These are phyloP conservation scores for Temnothorax unifasciatus DNA, from an alignment of 2,888 invertebrate genomes.

Conservation along the genomic window DNA sequence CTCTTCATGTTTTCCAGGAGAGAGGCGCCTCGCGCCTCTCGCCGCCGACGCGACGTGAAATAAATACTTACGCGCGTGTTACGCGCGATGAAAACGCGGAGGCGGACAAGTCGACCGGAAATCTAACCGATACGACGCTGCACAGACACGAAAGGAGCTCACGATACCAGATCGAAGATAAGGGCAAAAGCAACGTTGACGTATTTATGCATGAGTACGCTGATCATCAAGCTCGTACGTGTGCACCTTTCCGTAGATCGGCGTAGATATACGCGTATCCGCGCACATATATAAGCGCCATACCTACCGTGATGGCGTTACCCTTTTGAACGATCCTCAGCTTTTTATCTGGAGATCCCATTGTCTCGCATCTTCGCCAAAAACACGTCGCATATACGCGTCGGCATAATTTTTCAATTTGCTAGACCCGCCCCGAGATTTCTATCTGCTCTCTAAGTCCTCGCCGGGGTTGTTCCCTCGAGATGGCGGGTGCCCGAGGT, in stretches of 20 bases:
- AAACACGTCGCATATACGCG: slow-evolving; percentile 70
- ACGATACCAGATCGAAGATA: slow-evolving; percentile 68
- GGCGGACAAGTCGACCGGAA: slow-evolving; percentile 66
- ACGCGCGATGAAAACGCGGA: slow-evolving; percentile 37
- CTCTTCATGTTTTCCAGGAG: not conserved
- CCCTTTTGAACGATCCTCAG: slow-evolving; percentile 77
- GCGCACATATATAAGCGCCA: slow-evolving; percentile 43
- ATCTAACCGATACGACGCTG: slow-evolving; percentile 59
- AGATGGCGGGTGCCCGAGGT: slow-evolving; percentile 18
- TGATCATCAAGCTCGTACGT: slow-evolving; percentile 69
- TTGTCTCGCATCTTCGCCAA: slow-evolving; percentile 79
- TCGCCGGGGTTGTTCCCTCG: slow-evolving; percentile 69
- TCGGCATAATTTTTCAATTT: slow-evolving; percentile 80
- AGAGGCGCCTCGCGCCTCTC: not conserved
- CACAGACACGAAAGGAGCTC: slow-evolving; percentile 51
- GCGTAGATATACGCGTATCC: slow-evolving; percentile 68
- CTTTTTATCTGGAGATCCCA: slow-evolving; percentile 76
- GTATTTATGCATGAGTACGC: slow-evolving; percentile 76
- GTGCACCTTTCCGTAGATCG: slow-evolving; percentile 72
- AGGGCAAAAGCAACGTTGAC: slow-evolving; percentile 72
- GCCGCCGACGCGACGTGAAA: slow-evolving; percentile 10
- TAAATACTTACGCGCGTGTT: slow-evolving; percentile 14
- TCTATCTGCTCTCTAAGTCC: slow-evolving; percentile 67
- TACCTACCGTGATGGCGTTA: slow-evolving; percentile 72
- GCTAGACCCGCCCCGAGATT: slow-evolving; percentile 74